phyloP scores from a whole-genome alignment of 2,113 vertebrate genomes.

The Rhinoderma darwinii region DNA sequence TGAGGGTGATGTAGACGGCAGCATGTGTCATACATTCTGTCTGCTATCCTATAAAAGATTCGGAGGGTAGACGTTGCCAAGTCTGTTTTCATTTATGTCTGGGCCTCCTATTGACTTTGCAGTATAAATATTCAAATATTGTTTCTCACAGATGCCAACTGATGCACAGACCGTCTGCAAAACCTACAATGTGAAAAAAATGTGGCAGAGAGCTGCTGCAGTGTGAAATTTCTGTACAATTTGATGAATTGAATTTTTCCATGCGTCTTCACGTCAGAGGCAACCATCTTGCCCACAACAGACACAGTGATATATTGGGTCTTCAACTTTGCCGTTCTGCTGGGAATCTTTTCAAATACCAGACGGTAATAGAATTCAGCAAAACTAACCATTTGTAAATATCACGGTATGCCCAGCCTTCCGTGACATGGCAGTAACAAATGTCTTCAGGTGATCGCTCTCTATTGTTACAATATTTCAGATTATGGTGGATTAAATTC shows the following conservation, averaged over 20 bases:
- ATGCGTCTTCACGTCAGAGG: neutral
- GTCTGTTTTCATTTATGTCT: constrained; percentile 34
- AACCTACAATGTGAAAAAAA: neutral
- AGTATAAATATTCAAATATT: constrained; percentile 44
- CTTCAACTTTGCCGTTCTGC: constrained; percentile 10
- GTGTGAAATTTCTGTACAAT: constrained; percentile 30
- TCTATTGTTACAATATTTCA: neutral
- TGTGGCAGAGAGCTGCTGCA: neutral
- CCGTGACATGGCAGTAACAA: constrained; percentile 41
- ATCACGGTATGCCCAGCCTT: constrained; percentile 18
- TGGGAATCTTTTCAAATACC: constrained; percentile 40
- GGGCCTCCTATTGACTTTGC: constrained; percentile 16
- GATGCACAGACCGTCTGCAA: constrained; percentile 26
- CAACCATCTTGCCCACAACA: constrained; percentile 25
- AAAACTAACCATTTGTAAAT: constrained; percentile 55
- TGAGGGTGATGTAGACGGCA: constrained; percentile 18
- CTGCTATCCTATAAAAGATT: constrained; percentile 14
- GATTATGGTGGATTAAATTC: neutral
- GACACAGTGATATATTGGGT: constrained; percentile 33
- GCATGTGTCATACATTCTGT: constrained; percentile 26
- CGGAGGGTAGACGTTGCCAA: constrained; percentile 19
- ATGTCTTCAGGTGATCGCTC: neutral
- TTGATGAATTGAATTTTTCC: constrained; percentile 36
- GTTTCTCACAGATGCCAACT: neutral
- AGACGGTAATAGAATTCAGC: constrained; percentile 40